These are phyloP conservation scores for Melanostoma mellinum DNA, from an alignment of 2,888 invertebrate genomes.

Conservation along the genomic window DNA sequence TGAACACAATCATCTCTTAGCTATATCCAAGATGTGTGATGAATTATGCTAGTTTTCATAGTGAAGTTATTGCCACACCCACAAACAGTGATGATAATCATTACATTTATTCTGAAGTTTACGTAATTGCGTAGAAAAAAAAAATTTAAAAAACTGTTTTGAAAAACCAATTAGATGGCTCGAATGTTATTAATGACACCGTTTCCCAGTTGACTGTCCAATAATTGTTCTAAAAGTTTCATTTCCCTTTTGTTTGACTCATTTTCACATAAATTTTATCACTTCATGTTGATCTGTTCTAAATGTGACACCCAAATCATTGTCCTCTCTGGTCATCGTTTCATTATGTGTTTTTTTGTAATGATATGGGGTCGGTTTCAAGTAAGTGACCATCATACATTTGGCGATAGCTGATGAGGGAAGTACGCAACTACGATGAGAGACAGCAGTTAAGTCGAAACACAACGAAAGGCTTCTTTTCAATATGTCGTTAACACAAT, in stretches of 20 bases:
- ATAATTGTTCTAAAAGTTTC: neutral
- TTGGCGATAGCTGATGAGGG: too few species aligned
- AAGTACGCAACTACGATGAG: too few species aligned
- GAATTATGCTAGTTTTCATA: constrained; percentile 62
- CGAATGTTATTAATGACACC: constrained; percentile 20
- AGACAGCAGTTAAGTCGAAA: too few species aligned
- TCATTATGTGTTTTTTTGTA: too few species aligned
- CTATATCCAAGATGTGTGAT: constrained; percentile 60
- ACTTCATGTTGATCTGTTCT: constrained; percentile 1
- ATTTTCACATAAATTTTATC: constrained; percentile 11
- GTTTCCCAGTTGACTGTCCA: constrained; percentile 30
- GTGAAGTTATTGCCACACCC: constrained; percentile 32
- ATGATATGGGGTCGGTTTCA: too few species aligned
- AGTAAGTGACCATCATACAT: too few species aligned
- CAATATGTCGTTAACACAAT: too few species aligned
- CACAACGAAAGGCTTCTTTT: too few species aligned
- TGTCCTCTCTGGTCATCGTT: too few species aligned
- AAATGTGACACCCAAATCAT: too few species aligned
- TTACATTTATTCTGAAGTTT: constrained; percentile 29
- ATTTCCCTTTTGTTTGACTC: constrained; percentile 9
- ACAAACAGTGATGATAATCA: constrained; percentile 11
- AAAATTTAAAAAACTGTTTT: neutral
- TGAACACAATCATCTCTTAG: constrained; percentile 70
- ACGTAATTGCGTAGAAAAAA: constrained; percentile 27
- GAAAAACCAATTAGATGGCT: constrained; percentile 10